phyloP scores from a whole-genome alignment of 2,797 vertebrate genomes.

The Prunella strophiata region DNA sequence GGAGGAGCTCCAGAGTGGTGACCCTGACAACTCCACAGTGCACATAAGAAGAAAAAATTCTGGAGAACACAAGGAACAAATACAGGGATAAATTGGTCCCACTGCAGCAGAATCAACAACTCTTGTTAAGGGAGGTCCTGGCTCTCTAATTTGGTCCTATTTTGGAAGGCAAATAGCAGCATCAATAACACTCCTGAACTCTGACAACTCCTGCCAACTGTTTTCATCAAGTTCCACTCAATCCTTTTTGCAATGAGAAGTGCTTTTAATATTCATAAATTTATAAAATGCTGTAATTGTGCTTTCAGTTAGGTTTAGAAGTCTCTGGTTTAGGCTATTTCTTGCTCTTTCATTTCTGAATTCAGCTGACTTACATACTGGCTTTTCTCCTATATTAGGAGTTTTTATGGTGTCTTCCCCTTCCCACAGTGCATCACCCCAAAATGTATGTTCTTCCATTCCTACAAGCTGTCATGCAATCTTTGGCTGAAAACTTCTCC shows the following conservation, averaged over 20 bases:
- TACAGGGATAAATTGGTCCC: not conserved
- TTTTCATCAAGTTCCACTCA: not conserved
- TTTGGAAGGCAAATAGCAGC: not conserved
- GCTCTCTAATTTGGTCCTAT: not conserved
- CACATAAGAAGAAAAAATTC: not conserved
- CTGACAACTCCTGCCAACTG: not conserved
- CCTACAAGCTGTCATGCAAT: not conserved
- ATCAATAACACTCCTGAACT: not conserved
- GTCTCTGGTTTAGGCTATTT: not conserved
- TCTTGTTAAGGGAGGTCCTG: not conserved
- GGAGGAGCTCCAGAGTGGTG: not conserved
- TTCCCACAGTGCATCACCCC: not conserved
- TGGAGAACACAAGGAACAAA: not conserved
- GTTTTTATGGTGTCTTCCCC: not conserved
- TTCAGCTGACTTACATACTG: not conserved
- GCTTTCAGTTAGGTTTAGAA: not conserved
- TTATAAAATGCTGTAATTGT: not conserved
- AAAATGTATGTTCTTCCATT: not conserved
- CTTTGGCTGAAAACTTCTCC: not conserved
- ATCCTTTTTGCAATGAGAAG: not conserved
- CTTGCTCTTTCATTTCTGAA: not conserved
- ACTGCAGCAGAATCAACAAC: not conserved
- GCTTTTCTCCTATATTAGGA: not conserved
- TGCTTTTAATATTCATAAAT: not conserved
- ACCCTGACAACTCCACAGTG: not conserved